These are phyloP conservation scores for Cherax quadricarinatus DNA, from an alignment of 1,140 invertebrate species.

Conservation along the genomic window DNA sequence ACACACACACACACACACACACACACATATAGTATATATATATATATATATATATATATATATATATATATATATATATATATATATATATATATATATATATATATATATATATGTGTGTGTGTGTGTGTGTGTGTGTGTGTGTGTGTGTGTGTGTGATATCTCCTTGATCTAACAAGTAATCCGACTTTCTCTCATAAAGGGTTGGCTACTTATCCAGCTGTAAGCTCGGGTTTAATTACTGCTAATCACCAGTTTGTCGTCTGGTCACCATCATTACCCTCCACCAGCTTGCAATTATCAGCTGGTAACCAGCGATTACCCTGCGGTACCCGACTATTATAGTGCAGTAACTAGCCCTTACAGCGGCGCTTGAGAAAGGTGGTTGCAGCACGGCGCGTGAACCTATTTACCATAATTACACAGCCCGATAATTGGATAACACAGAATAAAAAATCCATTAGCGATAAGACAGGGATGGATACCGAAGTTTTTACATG, in stretches of 20 bases:
- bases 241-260: conserved; percentile 48
- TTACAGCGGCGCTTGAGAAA: not conserved
- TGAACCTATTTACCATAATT: conserved; percentile 45
- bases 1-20: too few species aligned
- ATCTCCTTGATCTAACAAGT: not conserved
- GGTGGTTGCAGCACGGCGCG: conserved; percentile 8
- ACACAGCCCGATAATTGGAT: conserved; percentile 58
- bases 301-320: conserved; percentile 11
- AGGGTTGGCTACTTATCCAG: conserved; percentile 40
- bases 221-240: conserved; percentile 45
- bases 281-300: conserved; percentile 29
- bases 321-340: not conserved
- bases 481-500: not conserved
- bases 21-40: too few species aligned
- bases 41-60: too few species aligned
- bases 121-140: too few species aligned
- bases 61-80: too few species aligned
- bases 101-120: too few species aligned
- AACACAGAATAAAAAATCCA: conserved; percentile 48
- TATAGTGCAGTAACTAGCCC: not conserved
- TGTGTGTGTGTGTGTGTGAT: too few species aligned
- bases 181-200: not conserved
- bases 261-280: conserved; percentile 4
- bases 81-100: too few species aligned
- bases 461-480: conserved; percentile 41